Percentiles rank a stretch among this genome's conserved stretches.
phyloP scores from a whole-genome alignment of 2,113 vertebrate genomes.

The Cyrtonyx montezumae region DNA sequence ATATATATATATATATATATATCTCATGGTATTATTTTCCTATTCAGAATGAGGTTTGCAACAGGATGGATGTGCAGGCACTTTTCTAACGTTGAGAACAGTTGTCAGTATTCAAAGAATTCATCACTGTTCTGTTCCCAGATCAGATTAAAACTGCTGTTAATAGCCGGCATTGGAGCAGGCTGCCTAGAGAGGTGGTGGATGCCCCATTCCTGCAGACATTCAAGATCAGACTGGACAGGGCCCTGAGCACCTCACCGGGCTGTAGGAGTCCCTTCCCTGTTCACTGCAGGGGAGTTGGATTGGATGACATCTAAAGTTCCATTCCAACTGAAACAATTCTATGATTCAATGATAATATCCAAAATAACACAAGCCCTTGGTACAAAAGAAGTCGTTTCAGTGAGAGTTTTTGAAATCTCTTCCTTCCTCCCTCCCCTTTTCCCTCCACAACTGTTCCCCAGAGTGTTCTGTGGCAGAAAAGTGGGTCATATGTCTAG shows the following conservation, averaged over 20 bases:
- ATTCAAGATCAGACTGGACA: too few species aligned
- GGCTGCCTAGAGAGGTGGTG: too few species aligned
- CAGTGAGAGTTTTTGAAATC: neutral
- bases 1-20: neutral
- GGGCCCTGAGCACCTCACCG: too few species aligned
- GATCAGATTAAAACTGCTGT: neutral
- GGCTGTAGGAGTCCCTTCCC: too few species aligned
- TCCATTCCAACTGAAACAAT: too few species aligned
- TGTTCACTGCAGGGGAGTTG: too few species aligned
- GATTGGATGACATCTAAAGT: too few species aligned
- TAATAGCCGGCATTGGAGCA: neutral
- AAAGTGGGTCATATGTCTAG: accelerated
- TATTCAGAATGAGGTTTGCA: neutral
- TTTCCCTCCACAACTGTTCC: neutral
- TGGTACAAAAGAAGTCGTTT: neutral
- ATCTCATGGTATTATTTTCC: neutral
- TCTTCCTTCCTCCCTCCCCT: neutral
- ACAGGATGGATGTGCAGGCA: accelerated
- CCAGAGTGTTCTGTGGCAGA: neutral
- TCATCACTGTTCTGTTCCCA: neutral
- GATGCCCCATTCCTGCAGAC: too few species aligned
- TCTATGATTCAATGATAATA: too few species aligned
- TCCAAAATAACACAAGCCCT: neutral
- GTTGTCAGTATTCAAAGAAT: neutral
- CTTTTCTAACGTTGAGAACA: neutral